Evolutionary conservation across 23 tunicate species (phyloP).

Genomic region (Corella eumyota): DNA sequence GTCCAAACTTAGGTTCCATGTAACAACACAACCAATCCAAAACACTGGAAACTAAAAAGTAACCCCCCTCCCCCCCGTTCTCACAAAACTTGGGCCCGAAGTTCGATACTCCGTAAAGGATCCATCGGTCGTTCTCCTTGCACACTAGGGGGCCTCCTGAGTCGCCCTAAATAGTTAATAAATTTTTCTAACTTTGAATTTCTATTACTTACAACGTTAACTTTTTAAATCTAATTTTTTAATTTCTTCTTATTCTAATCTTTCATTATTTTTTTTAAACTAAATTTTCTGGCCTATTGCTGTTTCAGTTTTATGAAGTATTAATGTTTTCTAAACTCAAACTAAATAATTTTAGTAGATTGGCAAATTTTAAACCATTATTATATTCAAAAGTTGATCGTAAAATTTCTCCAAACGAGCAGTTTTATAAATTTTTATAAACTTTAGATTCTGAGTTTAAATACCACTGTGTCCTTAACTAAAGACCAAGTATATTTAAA

Average conservation of each 20-base stretch:
- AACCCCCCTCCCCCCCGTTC: slow-evolving; percentile 32
- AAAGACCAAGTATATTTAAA: no score
- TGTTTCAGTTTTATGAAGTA: background rate
- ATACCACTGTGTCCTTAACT: no score
- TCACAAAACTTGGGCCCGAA: slow-evolving; percentile 42
- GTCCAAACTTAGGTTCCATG: slow-evolving; percentile 10
- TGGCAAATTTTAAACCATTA: no score
- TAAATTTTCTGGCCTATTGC: no score
- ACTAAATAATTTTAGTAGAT: no score
- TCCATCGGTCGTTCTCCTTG: slow-evolving; percentile 46
- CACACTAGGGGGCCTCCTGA: slow-evolving; percentile 64
- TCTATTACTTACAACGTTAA: background rate
- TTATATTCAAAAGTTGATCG: no score
- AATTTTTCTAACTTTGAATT: no score
- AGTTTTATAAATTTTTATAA: no score
- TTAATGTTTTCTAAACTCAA: background rate
- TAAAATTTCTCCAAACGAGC: no score
- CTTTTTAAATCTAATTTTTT: background rate
- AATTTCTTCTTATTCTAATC: no score
- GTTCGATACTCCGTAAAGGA: slow-evolving; percentile 52
- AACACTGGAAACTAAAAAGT: slow-evolving; percentile 20
- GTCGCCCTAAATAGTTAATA: slow-evolving; percentile 58
- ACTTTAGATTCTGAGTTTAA: no score
- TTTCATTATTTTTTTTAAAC: no score
- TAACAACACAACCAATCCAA: slow-evolving; percentile 62